phyloP scores from a whole-genome alignment of 2,797 vertebrate species.

The Anguilla marmorata region DNA sequence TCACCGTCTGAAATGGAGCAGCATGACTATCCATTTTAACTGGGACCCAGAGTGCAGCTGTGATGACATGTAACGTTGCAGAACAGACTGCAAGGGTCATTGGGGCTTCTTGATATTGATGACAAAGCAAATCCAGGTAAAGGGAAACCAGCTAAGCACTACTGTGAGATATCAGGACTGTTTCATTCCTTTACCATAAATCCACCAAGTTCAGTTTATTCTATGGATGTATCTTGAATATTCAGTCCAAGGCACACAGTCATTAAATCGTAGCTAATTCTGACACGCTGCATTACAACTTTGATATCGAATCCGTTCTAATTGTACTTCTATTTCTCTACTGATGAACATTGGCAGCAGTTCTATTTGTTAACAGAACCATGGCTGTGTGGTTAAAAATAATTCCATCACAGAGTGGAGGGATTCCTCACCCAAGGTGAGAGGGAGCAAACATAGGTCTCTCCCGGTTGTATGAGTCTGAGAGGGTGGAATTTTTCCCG shows the following conservation, averaged over 20 bases:
- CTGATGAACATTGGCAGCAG: neutral
- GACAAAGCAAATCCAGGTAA: neutral
- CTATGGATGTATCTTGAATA: neutral
- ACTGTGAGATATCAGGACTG: neutral
- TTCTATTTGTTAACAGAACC: constrained; percentile 14
- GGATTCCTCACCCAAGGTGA: constrained; percentile 24
- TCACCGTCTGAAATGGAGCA: neutral
- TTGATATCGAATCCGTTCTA: neutral
- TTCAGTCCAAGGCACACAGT: neutral
- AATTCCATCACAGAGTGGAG: constrained; percentile 13
- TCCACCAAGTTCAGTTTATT: neutral
- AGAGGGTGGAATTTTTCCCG: constrained; percentile 18
- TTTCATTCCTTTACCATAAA: neutral
- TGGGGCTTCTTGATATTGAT: neutral
- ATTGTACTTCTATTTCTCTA: neutral
- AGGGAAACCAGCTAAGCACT: too few relatives aligned
- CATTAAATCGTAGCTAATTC: neutral
- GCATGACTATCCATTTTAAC: neutral
- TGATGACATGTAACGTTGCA: neutral
- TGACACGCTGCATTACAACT: neutral
- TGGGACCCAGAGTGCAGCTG: neutral
- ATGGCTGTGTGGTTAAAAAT: neutral
- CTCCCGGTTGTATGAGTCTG: neutral
- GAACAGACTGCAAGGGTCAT: neutral
- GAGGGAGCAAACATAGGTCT: neutral